Base-by-base conservation (phyloP, 2,888 invertebrate genomes). In the Eilema caniola region DNA sequence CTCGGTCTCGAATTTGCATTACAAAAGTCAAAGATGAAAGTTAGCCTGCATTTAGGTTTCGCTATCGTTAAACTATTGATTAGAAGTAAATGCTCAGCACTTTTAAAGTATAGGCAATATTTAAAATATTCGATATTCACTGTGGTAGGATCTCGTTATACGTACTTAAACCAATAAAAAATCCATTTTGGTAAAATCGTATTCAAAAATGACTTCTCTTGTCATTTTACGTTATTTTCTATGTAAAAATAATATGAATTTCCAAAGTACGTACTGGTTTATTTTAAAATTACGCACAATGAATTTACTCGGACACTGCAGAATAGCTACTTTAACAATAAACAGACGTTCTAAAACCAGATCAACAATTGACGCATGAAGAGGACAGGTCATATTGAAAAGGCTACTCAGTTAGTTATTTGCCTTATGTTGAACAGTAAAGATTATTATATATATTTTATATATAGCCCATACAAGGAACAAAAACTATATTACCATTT, bases 331-430 rank as follows among this genome's bases (percentile, higher is more conserved):
- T 56, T 66, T 62, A 10, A 47, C 57, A 59, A 60, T 66, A 47
- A 63, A 66, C 53, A 41, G 60, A 60, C 47, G 53, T 57, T 47
- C 16, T 31, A 24, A 63, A 53, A 37, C 67, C 28, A 64, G 25
- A 60, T 28, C 59, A 53, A 69, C 62, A 69, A 69, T 72, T 72
- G 69, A 72, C 16, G 12, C 20, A 37, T 66, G 41, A 78, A 59
- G 56, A 24, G 68, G 11, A n/a, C 66, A n/a, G n/a, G n/a, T 33
- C 31, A 53, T 59, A 65, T 65, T 60, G 31, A 69, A 47, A 53
- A 5, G 20, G 64, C 31, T 60, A 20, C 25, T 31, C 24, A 64
- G 60, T 47, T 23, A 53, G 41, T 64, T 62, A 28, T 28, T 28
- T 23, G 7, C 10, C 4, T 25, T 23, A 23, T 20, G 23, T 66